Evolutionary conservation across 2,888 invertebrate genomes (phyloP).

Genomic region (Tridacna gigas): DNA sequence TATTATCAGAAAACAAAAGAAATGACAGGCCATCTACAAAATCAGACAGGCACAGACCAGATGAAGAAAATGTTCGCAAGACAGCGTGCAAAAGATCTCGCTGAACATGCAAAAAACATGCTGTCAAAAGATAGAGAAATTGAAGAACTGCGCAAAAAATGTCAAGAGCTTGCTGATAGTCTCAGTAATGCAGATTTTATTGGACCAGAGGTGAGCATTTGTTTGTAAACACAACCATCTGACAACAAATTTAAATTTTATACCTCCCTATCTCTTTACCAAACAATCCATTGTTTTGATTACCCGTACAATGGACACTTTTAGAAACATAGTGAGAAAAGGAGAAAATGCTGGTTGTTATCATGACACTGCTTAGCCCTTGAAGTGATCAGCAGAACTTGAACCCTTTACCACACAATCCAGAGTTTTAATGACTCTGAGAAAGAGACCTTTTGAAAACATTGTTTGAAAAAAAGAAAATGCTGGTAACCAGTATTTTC

Average conservation of each 20-base stretch:
- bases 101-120: constrained; percentile 82
- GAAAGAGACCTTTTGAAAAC: neutral
- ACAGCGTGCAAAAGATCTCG: constrained; percentile 82
- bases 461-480: neutral
- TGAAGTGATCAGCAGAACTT: too few relatives aligned
- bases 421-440: too few relatives aligned
- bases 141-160: constrained; percentile 80
- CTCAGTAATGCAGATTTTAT: constrained; percentile 76
- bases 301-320: neutral
- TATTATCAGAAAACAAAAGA: constrained; percentile 70
- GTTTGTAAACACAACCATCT: too few relatives aligned
- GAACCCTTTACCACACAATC: too few relatives aligned
- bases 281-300: too few relatives aligned
- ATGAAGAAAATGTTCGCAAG: constrained; percentile 81
- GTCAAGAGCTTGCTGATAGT: constrained; percentile 79
- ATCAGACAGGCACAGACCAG: constrained; percentile 71
- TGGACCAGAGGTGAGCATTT: constrained; percentile 72
- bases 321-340: neutral
- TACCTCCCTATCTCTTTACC: too few relatives aligned
- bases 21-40: constrained; percentile 54
- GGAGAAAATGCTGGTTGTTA: neutral
- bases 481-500: neutral
- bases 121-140: constrained; percentile 82
- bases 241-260: too few relatives aligned
- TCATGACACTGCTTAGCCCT: too few relatives aligned